phyloP scores from a whole-genome alignment of 2,113 vertebrate species.

The Pangasianodon gigas region DNA sequence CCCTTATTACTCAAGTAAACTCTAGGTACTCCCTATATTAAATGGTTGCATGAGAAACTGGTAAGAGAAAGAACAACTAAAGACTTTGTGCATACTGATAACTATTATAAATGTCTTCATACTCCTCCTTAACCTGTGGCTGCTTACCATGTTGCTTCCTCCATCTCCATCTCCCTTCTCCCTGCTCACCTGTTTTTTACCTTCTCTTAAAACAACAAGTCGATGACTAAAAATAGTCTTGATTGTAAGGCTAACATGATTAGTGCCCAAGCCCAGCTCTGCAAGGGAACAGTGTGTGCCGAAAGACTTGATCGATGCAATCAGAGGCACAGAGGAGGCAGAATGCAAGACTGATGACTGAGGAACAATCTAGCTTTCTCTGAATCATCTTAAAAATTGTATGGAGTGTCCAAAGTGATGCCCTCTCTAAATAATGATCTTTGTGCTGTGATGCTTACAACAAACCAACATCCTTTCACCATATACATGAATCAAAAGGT shows the following conservation, averaged over 20 bases:
- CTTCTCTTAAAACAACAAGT: slow-evolving; percentile 8
- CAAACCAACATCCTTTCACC: neutral
- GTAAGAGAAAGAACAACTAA: neutral
- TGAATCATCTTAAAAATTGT: neutral
- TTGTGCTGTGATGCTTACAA: neutral
- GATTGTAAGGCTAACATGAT: slow-evolving; percentile 32
- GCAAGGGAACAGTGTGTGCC: slow-evolving; percentile 6
- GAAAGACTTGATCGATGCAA: slow-evolving; percentile 32
- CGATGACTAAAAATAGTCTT: slow-evolving; percentile 36
- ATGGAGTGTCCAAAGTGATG: neutral
- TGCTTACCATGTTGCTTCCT: neutral
- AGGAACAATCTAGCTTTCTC: neutral
- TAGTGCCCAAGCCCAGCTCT: neutral
- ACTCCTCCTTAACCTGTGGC: neutral
- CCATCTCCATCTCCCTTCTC: neutral
- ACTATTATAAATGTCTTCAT: neutral
- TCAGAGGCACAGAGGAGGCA: slow-evolving; percentile 10
- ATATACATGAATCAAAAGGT: neutral
- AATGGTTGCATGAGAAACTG: neutral
- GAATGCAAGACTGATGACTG: neutral
- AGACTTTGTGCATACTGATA: neutral
- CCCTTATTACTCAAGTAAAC: neutral
- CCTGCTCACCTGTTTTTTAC: neutral
- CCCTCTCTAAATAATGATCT: neutral
- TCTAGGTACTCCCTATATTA: neutral